A percentile compares a stretch with the other conserved stretches of the same genome.
These are phyloP conservation scores for Stictonetta naevosa DNA, from an alignment of 2,113 vertebrate species.

Conservation along the genomic window DNA sequence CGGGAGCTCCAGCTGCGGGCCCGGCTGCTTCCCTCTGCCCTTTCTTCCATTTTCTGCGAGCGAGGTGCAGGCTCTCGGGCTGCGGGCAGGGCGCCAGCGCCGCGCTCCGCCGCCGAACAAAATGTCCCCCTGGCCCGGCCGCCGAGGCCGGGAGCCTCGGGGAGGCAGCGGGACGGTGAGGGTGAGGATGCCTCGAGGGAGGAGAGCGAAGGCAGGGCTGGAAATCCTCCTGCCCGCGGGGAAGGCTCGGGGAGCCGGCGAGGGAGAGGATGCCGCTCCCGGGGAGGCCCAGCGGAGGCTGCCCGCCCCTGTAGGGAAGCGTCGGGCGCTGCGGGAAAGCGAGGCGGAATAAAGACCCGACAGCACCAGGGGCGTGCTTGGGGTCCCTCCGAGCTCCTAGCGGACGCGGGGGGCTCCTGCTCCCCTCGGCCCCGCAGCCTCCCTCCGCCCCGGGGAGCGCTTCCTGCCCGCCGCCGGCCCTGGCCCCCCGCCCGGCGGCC, in stretches of 20 bases:
- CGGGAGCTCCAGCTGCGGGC: not conserved
- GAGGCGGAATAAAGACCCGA: too few species aligned
- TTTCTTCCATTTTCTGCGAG: constrained; percentile 41
- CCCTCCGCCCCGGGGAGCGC: not conserved
- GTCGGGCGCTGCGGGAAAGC: not conserved
- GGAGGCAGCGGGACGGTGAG: too few species aligned
- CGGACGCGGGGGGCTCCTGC: too few species aligned
- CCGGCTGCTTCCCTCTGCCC: not conserved
- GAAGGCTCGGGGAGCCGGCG: not conserved
- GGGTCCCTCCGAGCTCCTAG: too few species aligned
- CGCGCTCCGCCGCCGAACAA: constrained; percentile 18
- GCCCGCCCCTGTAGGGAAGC: not conserved
- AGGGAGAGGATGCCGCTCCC: not conserved
- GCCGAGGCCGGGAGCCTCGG: not conserved
- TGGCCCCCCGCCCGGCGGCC: not conserved
- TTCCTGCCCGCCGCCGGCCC: not conserved
- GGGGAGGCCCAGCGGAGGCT: not conserved
- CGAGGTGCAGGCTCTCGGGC: constrained; percentile 7
- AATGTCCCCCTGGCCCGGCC: not conserved
- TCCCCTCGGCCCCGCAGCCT: too few species aligned
- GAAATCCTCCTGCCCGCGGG: not conserved
- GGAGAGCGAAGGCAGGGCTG: not conserved
- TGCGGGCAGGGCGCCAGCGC: not conserved
- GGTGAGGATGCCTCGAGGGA: not conserved
- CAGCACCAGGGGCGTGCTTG: too few species aligned